phyloP scores from a whole-genome alignment of 1,140 invertebrate genomes.

The Drosophila ironensis region DNA sequence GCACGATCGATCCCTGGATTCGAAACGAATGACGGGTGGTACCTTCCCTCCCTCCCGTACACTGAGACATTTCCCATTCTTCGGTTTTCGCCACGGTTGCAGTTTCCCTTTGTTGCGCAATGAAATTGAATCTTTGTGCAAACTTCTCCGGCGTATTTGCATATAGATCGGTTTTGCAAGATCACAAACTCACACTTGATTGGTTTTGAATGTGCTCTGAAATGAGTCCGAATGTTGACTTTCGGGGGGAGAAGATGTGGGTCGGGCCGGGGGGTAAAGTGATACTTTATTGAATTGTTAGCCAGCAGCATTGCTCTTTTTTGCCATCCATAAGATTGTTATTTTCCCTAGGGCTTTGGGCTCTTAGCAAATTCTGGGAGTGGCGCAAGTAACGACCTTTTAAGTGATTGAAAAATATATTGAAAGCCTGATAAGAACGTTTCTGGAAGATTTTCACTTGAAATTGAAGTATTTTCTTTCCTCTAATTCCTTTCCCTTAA shows the following conservation, averaged over 20 bases:
- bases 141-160: constrained; percentile 43
- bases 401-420: constrained; percentile 3
- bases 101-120: constrained; percentile 65
- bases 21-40: constrained; percentile 43
- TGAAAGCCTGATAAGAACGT: no score
- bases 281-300: constrained; percentile 59
- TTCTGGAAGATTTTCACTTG: no score
- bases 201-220: constrained; percentile 55
- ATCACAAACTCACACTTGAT: constrained; percentile 65
- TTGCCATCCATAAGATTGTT: constrained; percentile 40
- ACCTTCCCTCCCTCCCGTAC: background rate
- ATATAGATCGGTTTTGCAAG: constrained; percentile 48
- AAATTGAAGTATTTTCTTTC: no score
- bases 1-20: constrained; percentile 50
- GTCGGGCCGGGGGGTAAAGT: no score
- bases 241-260: constrained; percentile 1
- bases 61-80: constrained; percentile 14
- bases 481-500: no score
- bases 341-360: constrained; percentile 25
- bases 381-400: constrained; percentile 20
- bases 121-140: constrained; percentile 61
- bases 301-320: constrained; percentile 28
- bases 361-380: constrained; percentile 45
- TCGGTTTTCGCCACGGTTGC: constrained; percentile 70
- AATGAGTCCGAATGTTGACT: constrained; percentile 57